Evolutionary conservation across 2,888 invertebrate genomes (phyloP), one percentile per base, ranked within the genome.

Genomic region (Ennomos quercinarius): DNA sequence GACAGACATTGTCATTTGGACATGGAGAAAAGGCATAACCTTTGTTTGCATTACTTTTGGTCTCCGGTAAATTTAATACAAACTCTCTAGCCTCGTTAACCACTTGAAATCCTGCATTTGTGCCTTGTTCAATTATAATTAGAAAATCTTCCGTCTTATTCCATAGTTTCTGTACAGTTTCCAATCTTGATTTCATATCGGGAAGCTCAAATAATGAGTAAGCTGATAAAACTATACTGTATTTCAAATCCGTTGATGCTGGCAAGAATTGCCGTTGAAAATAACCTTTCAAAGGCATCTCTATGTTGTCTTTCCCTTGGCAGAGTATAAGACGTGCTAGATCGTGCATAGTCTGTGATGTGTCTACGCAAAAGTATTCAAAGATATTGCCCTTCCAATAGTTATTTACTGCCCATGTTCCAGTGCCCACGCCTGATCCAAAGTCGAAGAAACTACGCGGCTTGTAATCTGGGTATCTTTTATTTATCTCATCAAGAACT

Each of bases 371-470:
- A 70, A 96, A 96, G 80, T 97, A 97, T 87, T 99, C 98, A 73
- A 93, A 94, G 36, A 98, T 93, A 13, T 94, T 83, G 0, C 94
- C 87, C 9, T 93, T 89, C 98, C 98, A 99, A 11, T 94, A 90
- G 4, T 90, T 82, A 72, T 95, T 95, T 0, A 95, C 95, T 0
- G 97, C 98, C 98, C 98, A 98, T 53, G 95, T 94, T 0, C 95
- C 96, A 0, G 97, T 96, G 0, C 98, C 98, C 5, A 97, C 88
- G 0, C 99, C 99, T 6, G 98, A 97, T 0, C 99, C 99, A 84
- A 97, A 98, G 88, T 99, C 98, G 71, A 98, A 96, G 67, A 98
- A 94, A 61, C 95, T 95, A 58, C 93, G 89, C 0, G 99, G 99
- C 58, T 91, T 91, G 80, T 96, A 99, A 12, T 94, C 82, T 0